Evolutionary conservation across 1,140 invertebrate species (phyloP), one percentile per base, ranked within the genome.

Genomic region (Drosophila fuyamai): DNA sequence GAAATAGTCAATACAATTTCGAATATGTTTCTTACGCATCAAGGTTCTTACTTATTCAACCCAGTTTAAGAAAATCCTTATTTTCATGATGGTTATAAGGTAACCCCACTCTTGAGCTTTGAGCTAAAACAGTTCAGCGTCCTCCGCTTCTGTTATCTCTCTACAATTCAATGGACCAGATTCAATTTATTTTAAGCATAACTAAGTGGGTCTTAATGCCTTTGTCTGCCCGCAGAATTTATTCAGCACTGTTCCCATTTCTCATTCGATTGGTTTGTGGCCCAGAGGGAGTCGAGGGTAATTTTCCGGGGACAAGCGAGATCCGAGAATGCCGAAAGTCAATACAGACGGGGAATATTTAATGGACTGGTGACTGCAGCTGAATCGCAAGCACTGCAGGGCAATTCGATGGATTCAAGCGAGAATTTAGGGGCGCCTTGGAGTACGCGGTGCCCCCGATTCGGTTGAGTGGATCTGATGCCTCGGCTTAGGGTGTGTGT

Each of bases 301-400:
- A 79, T 60, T 70, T 65, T 82, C 56, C 65, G 63, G 66, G 29
- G 27, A 43, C 16, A 70, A 38, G 14, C 18, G 16, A 18, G 54
- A 70, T 47, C 47, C 29, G 6, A 9, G 48, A 46, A 46, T 48
- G 46, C 29, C 23, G 62, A 65, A 62, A 73, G 41, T 48, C 63
- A 81, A 74, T 62, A 62, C 58, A 56, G 76, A 38, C 36, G 55
- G 53, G 72, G 70, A 76, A 86, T 79, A 67, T 79, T 78, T 61
- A 85, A 79, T 71, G 57, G 57, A 46, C 23, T 74, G 66, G 51
- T 43, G 54, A 36, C 53, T 77, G 65, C 78, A 56, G 38, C 32
- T 41, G 40, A 48, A 48, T 66, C 57, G 43, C 54, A 29, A 63
- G 48, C 68, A 74, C 59, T 79, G 62, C 62, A 60, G 77, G 41